phyloP scores from a whole-genome alignment of 2,888 invertebrate genomes.

The Calliopum simillimum region DNA sequence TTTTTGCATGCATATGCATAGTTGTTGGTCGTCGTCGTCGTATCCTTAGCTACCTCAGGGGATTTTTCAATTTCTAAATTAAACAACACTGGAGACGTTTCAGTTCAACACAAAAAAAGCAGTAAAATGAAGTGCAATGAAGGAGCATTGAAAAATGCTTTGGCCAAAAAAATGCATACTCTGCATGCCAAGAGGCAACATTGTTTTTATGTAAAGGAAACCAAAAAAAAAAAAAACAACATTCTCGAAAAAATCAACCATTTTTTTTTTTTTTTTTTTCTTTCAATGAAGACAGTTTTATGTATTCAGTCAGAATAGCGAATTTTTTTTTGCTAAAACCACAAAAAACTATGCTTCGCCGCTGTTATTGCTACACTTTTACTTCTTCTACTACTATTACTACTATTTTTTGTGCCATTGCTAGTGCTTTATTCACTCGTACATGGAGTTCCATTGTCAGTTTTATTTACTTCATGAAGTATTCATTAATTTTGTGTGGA shows the following conservation, averaged over 20 bases:
- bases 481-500: conserved; percentile 3
- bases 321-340: no score
- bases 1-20: conserved; percentile 6
- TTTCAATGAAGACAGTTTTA: no score
- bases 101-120: neutral
- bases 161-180: neutral
- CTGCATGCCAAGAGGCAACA: neutral
- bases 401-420: neutral
- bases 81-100: neutral
- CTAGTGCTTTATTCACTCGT: neutral
- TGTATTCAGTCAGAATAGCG: no score
- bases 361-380: neutral
- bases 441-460: neutral
- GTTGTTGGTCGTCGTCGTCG: neutral
- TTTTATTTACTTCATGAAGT: conserved; percentile 11
- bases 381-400: neutral
- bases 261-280: neutral
- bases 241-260: neutral
- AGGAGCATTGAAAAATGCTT: neutral
- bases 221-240: no score
- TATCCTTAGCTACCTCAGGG: neutral
- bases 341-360: neutral
- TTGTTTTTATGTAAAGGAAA: neutral
- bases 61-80: conserved; percentile 27
- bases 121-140: neutral